Base-by-base conservation (phyloP, 2,797 vertebrate genomes). In the Chloroceryle amazona region DNA sequence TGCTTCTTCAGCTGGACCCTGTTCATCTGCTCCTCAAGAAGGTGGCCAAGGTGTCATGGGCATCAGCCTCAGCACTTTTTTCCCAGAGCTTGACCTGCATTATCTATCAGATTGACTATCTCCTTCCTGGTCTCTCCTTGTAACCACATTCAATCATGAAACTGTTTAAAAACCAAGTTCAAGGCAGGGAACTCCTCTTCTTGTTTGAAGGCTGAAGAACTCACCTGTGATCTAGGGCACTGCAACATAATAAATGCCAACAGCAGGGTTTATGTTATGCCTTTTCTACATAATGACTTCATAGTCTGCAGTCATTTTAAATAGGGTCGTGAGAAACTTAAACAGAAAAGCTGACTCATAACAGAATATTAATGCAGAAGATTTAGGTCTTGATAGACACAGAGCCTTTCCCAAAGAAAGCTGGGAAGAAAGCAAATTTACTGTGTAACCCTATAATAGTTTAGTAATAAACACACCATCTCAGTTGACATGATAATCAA, bases 191-290 rank as follows among this genome's bases (percentile, higher is more conserved):
- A 72, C 1, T 42, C 3, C 1, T 62, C 26, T 7, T 71, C 31
- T 61, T 26, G 55, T 52, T 3, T 67, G 44, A 68, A 67, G 11
- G 20, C 10, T 33, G 15, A 79, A 63, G 28, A 83, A 61, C 13
- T 72, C 8, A 5, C 6, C 57, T 14, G 1, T 41, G 23, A 9
- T 66, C 22, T 9, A 58, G 9, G 26, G 22, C 20, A 54, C 39
- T 1, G 2, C 49, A n/a, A 5, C 5, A 17, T 41, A 46, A 55
- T 26, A 55, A 60, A 68, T 7, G 41, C 39, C 4, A 0, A 28
- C 13, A 65, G 19, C 3, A 73, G 13, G 17, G 28, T 7, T 61
- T 21, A 29, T 62, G 13, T 61, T 23, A 29, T 66, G 17, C 3
- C 33, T 86, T 76, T 86, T 49, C 33, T 49, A 54, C 5, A 14